These are phyloP conservation scores for Pseudopipra pipra DNA, from an alignment of 2,113 vertebrate genomes.

Conservation along the genomic window DNA sequence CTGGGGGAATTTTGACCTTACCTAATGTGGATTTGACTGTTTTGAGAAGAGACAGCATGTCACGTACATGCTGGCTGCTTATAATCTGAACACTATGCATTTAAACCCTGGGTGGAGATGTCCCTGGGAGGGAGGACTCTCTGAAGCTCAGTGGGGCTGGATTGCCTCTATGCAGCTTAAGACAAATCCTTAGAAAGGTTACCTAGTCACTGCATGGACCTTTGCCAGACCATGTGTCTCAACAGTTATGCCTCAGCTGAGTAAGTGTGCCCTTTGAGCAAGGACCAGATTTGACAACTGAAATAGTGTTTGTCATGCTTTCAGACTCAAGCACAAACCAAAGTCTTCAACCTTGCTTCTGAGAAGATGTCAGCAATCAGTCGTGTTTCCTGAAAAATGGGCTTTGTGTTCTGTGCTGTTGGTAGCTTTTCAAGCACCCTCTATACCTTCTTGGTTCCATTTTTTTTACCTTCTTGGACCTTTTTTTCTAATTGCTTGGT, in stretches of 20 bases:
- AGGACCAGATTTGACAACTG: neutral
- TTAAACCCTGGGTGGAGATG: neutral
- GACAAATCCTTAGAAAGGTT: neutral
- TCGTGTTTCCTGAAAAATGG: neutral
- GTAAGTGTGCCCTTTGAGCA: neutral
- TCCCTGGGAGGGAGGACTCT: neutral
- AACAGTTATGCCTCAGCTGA: neutral
- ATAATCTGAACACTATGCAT: neutral
- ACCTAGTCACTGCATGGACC: neutral
- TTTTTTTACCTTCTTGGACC: neutral
- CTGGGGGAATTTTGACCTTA: neutral
- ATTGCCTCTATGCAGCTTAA: neutral
- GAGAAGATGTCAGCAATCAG: neutral
- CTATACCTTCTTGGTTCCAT: neutral
- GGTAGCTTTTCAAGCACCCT: neutral
- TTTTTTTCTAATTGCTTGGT: neutral
- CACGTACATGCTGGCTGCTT: neutral
- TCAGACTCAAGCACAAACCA: neutral
- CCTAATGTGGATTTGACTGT: neutral
- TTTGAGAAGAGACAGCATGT: neutral
- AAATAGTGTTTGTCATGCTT: neutral
- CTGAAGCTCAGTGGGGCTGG: neutral
- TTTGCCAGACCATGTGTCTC: neutral
- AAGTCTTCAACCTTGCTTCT: neutral
- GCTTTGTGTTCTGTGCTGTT: neutral